Evolutionary conservation across 2,797 vertebrate species (phyloP), one percentile per base, ranked within the genome.

Genomic region (Tadarida brasiliensis): DNA sequence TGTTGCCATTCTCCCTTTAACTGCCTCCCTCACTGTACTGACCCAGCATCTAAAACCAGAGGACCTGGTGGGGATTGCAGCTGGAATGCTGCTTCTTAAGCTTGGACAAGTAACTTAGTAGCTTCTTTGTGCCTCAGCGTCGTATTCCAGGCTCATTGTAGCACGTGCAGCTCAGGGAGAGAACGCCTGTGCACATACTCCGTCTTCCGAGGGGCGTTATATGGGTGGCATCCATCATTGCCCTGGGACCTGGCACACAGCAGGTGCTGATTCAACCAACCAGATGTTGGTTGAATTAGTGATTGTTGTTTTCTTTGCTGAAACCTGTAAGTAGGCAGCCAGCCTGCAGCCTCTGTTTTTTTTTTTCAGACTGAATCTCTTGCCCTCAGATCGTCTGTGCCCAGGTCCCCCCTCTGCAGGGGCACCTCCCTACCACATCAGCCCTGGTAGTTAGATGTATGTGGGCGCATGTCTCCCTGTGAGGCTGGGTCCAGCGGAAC

Each of bases 221-320:
- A 26, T 33, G 33, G 83, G 44, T 76, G 70, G 44, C 83, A 56
- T 65, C 65, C 11, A 1, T 83, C 70, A 70, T 87, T 89, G 4
- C 51, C 67, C 17, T 17, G 39, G 94, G 90, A 67, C 51, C 68
- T 83, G 70, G 56, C 28, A 14, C 6, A 1, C 39, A 57, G 70
- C n/a, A 91, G n/a, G 63, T 63, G 54, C 61, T 87, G 61, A 47
- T 44, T 44, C 39, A 44, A 44, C 39, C 39, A 44, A 44, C 15
- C 44, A 90, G 71, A 74, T 87, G 51, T n/a, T 71, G 59, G 24
- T 24, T 54, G 77, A 35, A 76, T 76, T 68, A 49, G 61, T 61
- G 77, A 61, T 63, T 30, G 63, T 76, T 61, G 9, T 93, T 95
- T 94, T 28, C 76, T 95, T 89, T 71, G 56, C 68, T 82, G 57